Conservation (phyloP, 2,888 invertebrate genomes). For the Lepidocyrtoides sp. region DNA sequence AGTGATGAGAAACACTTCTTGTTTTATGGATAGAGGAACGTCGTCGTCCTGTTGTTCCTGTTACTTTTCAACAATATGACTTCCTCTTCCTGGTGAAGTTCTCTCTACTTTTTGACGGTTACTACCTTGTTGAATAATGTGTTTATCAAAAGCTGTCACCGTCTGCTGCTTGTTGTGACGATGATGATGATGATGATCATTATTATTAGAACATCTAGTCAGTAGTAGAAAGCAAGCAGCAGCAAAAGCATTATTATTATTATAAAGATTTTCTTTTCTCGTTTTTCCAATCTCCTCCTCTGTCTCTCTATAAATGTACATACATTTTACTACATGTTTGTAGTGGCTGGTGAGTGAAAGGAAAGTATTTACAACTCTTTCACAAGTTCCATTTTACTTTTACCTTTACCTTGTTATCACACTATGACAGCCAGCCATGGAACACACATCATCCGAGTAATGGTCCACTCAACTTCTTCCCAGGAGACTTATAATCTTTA, state of each 20-base stretch:
- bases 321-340: too few relatives aligned
- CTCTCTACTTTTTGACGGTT: conserved; percentile 30
- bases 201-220: conserved; percentile 38
- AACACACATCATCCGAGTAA: conserved; percentile 35
- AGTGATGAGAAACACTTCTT: conserved; percentile 2
- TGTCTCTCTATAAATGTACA: not conserved
- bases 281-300: conserved; percentile 16
- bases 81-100: conserved; percentile 51
- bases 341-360: too few relatives aligned
- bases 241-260: too few relatives aligned
- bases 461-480: conserved; percentile 31
- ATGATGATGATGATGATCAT: conserved; percentile 52
- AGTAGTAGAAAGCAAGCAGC: not conserved
- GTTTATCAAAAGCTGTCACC: conserved; percentile 55
- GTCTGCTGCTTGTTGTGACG: conserved; percentile 5
- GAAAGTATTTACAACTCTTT: not conserved
- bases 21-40: conserved; percentile 21
- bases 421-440: conserved; percentile 22
- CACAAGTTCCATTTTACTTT: conserved; percentile 47
- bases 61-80: conserved; percentile 51
- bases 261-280: conserved; percentile 19
- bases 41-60: conserved; percentile 16
- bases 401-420: conserved; percentile 64
- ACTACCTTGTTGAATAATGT: conserved; percentile 50
- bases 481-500: conserved; percentile 68